Base-by-base conservation (phyloP, 2,797 vertebrate species). In the Capromys pilorides region DNA sequence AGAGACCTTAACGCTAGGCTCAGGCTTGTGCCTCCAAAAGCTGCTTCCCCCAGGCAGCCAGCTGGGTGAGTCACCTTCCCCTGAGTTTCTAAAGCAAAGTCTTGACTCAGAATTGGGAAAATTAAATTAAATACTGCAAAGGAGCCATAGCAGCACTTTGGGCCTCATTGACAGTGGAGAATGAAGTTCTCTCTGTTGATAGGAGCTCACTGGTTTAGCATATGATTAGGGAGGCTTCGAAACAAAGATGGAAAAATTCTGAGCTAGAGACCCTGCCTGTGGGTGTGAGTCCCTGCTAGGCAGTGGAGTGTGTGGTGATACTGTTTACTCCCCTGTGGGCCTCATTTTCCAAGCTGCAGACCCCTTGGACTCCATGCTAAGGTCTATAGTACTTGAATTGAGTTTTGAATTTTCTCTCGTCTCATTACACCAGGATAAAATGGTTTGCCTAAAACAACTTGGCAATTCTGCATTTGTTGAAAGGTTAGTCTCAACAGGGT, bases 61-160 rank as follows among this genome's bases (percentile, higher is more conserved):
- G 91, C 88, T 26, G 0, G 66, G 54, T 1, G 31, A 90, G 80
- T 33, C 28, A 36, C 41, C 78, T 36, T 61, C 24, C 57, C 36
- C 80, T 41, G 10, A 84, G 91, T 96, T 96, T 84, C 77, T 87
- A 61, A 90, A 95, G 96, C 10, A 3, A 64, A 73, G 73, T 71
- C 86, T 75, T 95, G 91, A 80, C 86, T 96, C 77, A 21, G 84
- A 84, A 22, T 94, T 96, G 86, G 91, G 91, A 90, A 96, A 93
- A 96, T 97, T 86, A 96, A 92, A 97, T 95, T 82, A 96, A 96
- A 94, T 64, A 66, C 88, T 54, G 24, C 0, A 8, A 51, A 96
- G 66, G 80, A 94, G 69, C 24, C 49, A 22, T 33, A 92, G 24
- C 49, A 73, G 71, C 3, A 0, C n/a, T n/a, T 21, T 64, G 93